phyloP scores from a whole-genome alignment of 2,113 vertebrate species.

The Grantiella picta region DNA sequence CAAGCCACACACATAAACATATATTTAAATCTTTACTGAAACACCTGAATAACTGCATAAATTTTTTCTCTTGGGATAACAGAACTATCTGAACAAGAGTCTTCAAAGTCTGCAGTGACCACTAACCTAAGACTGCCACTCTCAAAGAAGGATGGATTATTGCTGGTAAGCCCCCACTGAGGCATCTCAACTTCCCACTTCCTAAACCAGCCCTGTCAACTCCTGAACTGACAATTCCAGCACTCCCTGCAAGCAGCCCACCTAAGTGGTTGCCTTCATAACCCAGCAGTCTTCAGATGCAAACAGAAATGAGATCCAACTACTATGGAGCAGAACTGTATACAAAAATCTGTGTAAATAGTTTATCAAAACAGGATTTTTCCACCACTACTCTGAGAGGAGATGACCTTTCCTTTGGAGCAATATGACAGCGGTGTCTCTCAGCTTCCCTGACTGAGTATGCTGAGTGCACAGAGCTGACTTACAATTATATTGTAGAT shows the following conservation, averaged over 20 bases:
- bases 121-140: not conserved
- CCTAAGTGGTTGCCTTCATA: not conserved
- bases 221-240: not conserved
- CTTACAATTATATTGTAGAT: not conserved
- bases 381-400: not conserved
- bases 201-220: not conserved
- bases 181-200: not conserved
- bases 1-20: not conserved
- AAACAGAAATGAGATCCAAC: not conserved
- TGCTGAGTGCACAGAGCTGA: not conserved
- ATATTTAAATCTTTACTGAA: not conserved
- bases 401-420: not conserved
- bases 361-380: not conserved
- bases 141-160: not conserved
- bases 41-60: not conserved
- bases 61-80: not conserved
- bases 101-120: not conserved
- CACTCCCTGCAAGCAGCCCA: not conserved
- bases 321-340: not conserved
- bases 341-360: not conserved
- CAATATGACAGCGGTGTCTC: not conserved
- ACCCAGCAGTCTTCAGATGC: not conserved
- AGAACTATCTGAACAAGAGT: accelerated
- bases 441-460: not conserved
- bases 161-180: not conserved